Conservation (phyloP, 2,888 invertebrate genomes). For the Orthonychiurus folsomi region DNA sequence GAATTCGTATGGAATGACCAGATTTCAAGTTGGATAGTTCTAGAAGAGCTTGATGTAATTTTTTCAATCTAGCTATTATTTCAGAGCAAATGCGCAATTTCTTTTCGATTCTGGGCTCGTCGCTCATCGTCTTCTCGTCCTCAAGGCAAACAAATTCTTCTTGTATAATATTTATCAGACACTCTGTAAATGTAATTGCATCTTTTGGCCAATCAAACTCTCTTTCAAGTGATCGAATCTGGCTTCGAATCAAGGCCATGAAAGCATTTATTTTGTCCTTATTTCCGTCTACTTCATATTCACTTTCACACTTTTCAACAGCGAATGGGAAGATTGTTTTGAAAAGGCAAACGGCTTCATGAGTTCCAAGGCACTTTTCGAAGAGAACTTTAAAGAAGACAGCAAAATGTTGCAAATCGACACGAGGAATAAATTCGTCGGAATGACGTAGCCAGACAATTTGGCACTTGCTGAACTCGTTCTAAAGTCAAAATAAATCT, state of each 20-base stretch:
- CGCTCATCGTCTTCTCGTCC: not conserved
- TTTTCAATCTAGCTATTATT: constrained; percentile 13
- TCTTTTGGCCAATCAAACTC: constrained; percentile 32
- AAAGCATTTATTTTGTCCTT: constrained; percentile 9
- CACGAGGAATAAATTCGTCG: constrained; percentile 29
- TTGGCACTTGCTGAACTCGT: constrained; percentile 29
- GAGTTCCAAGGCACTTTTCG: constrained; percentile 18
- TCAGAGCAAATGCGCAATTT: constrained; percentile 18
- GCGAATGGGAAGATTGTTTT: constrained; percentile 29
- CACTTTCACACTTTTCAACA: constrained; percentile 26
- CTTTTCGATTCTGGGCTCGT: constrained; percentile 7
- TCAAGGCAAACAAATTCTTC: constrained; percentile 16
- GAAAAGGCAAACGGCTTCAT: constrained; percentile 24
- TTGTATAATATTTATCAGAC: constrained; percentile 20
- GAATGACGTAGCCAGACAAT: constrained; percentile 35
- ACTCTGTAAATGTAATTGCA: constrained; percentile 28
- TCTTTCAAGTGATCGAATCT: constrained; percentile 31
- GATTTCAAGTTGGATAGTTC: constrained; percentile 29
- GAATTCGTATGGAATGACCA: constrained; percentile 30
- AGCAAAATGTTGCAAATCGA: constrained; percentile 22
- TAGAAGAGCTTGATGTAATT: constrained; percentile 20
- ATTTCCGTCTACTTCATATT: constrained; percentile 14
- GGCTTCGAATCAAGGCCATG: constrained; percentile 23
- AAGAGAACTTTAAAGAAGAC: constrained; percentile 30
- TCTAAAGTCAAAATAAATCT: constrained; percentile 20